Percentiles rank a stretch among this genome's conserved stretches.
phyloP scores from a whole-genome alignment of 2,797 vertebrate species.

The Spinus olivaceus region DNA sequence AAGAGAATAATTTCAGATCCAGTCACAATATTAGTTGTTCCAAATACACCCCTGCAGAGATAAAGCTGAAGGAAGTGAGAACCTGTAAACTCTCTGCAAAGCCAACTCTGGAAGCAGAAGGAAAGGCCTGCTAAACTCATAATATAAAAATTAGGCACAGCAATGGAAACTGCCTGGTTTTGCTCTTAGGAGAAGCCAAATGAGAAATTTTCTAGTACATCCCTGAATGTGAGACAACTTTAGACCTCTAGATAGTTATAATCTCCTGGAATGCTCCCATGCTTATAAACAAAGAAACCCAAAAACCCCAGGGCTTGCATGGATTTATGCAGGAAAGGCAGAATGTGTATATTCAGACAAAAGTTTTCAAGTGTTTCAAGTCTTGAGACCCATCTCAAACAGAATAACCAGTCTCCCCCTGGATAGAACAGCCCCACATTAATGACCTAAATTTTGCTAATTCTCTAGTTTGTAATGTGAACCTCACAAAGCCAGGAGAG shows the following conservation, averaged over 20 bases:
- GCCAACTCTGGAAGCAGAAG: background rate
- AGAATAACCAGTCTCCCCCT: background rate
- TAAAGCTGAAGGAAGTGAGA: background rate
- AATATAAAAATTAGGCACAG: background rate
- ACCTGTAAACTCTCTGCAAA: background rate
- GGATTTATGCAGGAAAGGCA: background rate
- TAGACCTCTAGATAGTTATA: background rate
- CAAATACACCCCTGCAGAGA: background rate
- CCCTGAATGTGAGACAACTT: background rate
- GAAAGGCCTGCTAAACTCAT: background rate
- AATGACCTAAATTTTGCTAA: background rate
- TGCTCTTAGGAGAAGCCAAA: background rate
- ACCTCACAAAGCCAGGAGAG: background rate
- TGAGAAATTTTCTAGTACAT: background rate
- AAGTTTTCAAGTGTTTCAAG: background rate
- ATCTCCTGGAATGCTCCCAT: background rate
- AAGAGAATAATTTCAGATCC: background rate
- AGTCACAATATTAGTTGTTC: background rate
- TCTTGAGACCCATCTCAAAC: background rate
- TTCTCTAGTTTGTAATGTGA: background rate
- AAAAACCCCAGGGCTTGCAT: background rate
- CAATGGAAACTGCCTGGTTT: background rate
- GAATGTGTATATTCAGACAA: background rate
- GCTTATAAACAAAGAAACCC: background rate
- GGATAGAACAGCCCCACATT: background rate